Base-by-base conservation (phyloP, 2,888 invertebrate genomes). In the Acanthosoma haemorrhoidale region DNA sequence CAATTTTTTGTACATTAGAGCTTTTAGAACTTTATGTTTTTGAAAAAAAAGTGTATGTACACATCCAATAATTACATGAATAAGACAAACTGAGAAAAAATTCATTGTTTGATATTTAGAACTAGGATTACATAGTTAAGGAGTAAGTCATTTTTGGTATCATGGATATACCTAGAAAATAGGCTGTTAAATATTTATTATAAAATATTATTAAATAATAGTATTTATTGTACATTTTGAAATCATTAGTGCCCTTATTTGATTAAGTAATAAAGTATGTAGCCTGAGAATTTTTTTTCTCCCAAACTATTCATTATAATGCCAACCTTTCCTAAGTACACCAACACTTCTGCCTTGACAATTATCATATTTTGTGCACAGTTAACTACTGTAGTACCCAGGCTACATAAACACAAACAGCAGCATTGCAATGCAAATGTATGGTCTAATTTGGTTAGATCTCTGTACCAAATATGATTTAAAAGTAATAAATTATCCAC, bases 151-250 rank as follows among this genome's bases (percentile, higher is more conserved):
- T 29, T 64, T 64, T 64, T 64, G 64, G 64, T 64, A 64, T 64
- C 29, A 64, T 41, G 39, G 15, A 64, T 64, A 51, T 59, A 41
- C 41, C 41, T 64, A 64, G 64, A 64, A 41, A 41, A 64, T 64
- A 39, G 64, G 64, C 64, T 64, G 41, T 64, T 41, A 64, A 64
- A 64, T 39, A 64, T 64, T 64, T 64, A 64, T 64, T 41, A 39
- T n/a, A 64, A 61, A 39, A 64, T 18, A 25, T 39, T 41, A 31
- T 38, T 61, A 25, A 57, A 39, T 41, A 64, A 15, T 64, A 64
- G 64, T 64, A 64, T 64, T 64, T 38, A 64, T 64, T 64, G 38
- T 64, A 38, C 29, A 59, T 38, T 64, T 64, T 64, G 39, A 41
- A 64, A 25, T 64, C 41, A 64, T 64, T 64, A 64, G 39, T 64